These are phyloP conservation scores for Orthonyx spaldingii DNA, from an alignment of 2,113 vertebrate genomes.

Conservation along the genomic window DNA sequence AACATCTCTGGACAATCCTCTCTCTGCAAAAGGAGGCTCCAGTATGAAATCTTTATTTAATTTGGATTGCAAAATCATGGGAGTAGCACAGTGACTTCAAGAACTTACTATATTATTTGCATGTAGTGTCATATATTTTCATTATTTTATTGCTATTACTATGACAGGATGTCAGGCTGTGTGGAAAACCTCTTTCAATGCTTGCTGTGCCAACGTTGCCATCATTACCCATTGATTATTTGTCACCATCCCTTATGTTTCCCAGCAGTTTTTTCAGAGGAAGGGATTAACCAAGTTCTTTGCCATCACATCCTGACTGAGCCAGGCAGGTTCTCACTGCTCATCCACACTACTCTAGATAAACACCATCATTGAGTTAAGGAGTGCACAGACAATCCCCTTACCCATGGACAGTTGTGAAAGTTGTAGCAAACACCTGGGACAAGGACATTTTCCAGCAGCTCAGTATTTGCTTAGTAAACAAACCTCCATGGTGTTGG, in stretches of 20 bases:
- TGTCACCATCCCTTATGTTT: background rate
- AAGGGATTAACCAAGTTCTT: background rate
- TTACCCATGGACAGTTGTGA: background rate
- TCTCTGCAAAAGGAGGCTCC: background rate
- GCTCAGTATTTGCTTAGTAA: background rate
- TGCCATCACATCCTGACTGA: background rate
- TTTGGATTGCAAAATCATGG: background rate
- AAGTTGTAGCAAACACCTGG: background rate
- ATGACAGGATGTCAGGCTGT: background rate
- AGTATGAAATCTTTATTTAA: background rate
- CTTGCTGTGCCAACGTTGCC: background rate
- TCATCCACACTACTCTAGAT: background rate
- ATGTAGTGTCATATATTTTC: background rate
- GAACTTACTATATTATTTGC: background rate
- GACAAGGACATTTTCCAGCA: background rate
- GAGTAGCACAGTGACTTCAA: background rate
- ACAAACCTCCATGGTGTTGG: rapidly evolving
- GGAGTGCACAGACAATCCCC: background rate
- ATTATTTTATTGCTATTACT: background rate
- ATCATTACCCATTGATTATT: background rate
- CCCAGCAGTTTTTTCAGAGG: background rate
- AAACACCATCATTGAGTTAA: background rate
- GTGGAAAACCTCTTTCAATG: background rate
- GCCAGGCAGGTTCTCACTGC: background rate
- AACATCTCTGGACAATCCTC: background rate